These are phyloP conservation scores for Upupa epops DNA, from an alignment of 2,113 vertebrate species.

Conservation along the genomic window DNA sequence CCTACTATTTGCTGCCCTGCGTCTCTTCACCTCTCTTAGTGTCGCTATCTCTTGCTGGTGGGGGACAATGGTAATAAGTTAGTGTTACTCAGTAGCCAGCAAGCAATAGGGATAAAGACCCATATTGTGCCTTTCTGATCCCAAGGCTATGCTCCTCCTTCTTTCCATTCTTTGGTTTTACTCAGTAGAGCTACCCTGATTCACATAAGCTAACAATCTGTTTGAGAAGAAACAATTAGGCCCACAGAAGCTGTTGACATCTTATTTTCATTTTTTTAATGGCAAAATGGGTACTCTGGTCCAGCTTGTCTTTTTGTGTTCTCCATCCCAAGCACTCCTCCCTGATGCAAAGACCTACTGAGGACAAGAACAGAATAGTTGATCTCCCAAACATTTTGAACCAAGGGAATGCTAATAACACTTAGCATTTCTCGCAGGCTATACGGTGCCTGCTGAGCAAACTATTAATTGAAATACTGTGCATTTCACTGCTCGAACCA, in stretches of 20 bases:
- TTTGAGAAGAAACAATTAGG: constrained; percentile 51
- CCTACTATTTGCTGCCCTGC: neutral
- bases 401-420: neutral
- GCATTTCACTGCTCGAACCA: neutral
- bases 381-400: neutral
- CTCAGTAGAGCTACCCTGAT: constrained; percentile 8
- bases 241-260: constrained; percentile 46
- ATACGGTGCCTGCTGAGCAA: neutral
- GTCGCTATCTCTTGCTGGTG: neutral
- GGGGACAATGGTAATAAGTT: neutral
- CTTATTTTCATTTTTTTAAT: constrained; percentile 30
- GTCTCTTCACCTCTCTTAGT: neutral
- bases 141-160: constrained; percentile 16
- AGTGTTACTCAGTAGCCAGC: constrained; percentile 41
- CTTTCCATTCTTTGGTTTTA: constrained; percentile 21
- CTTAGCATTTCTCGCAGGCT: neutral
- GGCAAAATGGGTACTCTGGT: neutral
- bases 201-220: constrained; percentile 51
- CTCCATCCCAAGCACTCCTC: constrained; percentile 2
- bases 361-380: neutral
- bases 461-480: constrained; percentile 44
- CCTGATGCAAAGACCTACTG: neutral
- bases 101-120: neutral
- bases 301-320: constrained; percentile 24
- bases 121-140: constrained; percentile 21